Evolutionary conservation across 2,888 invertebrate species (phyloP).

Genomic region (Agrotis ipsilon): DNA sequence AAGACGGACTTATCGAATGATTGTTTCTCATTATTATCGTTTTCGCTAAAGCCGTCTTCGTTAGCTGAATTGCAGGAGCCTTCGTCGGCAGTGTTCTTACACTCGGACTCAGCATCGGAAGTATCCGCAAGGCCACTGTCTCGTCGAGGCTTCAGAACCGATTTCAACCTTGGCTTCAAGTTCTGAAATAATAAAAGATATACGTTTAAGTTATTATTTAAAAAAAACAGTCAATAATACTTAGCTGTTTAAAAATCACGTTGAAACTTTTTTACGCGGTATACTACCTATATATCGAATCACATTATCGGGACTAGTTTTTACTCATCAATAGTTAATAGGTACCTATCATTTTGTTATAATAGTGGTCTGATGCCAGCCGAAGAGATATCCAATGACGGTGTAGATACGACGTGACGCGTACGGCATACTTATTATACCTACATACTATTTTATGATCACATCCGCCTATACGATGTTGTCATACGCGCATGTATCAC

Average conservation of each 20-base stretch:
- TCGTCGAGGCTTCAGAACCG: constrained; percentile 82
- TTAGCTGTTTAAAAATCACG: too few relatives aligned
- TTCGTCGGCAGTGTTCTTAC: constrained; percentile 73
- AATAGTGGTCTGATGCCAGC: too few relatives aligned
- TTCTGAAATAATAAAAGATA: constrained; percentile 71
- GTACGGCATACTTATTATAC: constrained; percentile 6
- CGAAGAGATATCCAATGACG: constrained; percentile 11
- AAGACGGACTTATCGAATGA: constrained; percentile 68
- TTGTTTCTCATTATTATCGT: constrained; percentile 52
- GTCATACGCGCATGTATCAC: neutral
- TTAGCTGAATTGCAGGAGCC: constrained; percentile 61
- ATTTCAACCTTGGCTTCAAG: constrained; percentile 78
- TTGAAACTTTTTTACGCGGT: neutral
- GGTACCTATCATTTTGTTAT: too few relatives aligned
- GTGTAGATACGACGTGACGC: constrained; percentile 11
- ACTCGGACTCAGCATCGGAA: constrained; percentile 86
- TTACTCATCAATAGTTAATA: too few relatives aligned
- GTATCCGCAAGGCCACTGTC: constrained; percentile 89
- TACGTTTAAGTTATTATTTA: neutral
- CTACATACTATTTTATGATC: constrained; percentile 15
- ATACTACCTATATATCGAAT: neutral
- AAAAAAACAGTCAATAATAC: too few relatives aligned
- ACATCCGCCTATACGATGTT: constrained; percentile 8
- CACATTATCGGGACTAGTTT: neutral
- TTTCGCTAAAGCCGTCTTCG: constrained; percentile 64